Evolutionary conservation across 2,888 invertebrate species (phyloP).

Genomic region (Julus scanicus): DNA sequence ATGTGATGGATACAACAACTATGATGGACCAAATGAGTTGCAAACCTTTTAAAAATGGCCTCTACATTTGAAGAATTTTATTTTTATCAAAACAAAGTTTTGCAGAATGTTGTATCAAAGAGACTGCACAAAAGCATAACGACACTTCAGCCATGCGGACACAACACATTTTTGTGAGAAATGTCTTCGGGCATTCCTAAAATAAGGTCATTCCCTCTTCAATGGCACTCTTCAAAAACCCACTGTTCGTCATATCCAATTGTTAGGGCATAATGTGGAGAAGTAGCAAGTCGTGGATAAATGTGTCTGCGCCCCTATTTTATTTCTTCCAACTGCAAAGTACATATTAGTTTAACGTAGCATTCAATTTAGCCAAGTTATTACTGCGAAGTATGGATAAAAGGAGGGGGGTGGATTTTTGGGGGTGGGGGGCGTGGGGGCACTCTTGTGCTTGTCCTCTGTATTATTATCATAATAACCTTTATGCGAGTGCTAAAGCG

Average conservation of each 20-base stretch:
- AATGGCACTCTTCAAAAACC: background rate
- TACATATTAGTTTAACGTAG: constrained; percentile 42
- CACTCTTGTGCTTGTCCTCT: constrained; percentile 18
- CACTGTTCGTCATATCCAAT: background rate
- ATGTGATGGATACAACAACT: too few species aligned
- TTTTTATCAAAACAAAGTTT: too few species aligned
- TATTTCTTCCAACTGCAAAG: constrained; percentile 30
- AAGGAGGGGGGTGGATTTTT: background rate
- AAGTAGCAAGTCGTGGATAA: background rate
- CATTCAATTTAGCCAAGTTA: constrained; percentile 31
- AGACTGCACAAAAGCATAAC: background rate
- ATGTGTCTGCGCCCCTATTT: background rate
- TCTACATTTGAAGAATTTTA: too few species aligned
- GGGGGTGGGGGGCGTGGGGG: background rate
- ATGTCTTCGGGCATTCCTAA: background rate
- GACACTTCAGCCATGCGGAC: background rate
- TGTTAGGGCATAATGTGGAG: background rate
- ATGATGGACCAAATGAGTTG: too few species aligned
- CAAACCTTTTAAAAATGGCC: too few species aligned
- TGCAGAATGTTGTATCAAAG: too few species aligned
- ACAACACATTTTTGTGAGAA: background rate
- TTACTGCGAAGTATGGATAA: background rate
- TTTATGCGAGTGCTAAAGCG: background rate
- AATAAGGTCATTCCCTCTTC: background rate
- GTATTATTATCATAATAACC: constrained; percentile 30